phyloP scores from a whole-genome alignment of 92 coral and sea anemone species.

The Chrysogorgia sp. region DNA sequence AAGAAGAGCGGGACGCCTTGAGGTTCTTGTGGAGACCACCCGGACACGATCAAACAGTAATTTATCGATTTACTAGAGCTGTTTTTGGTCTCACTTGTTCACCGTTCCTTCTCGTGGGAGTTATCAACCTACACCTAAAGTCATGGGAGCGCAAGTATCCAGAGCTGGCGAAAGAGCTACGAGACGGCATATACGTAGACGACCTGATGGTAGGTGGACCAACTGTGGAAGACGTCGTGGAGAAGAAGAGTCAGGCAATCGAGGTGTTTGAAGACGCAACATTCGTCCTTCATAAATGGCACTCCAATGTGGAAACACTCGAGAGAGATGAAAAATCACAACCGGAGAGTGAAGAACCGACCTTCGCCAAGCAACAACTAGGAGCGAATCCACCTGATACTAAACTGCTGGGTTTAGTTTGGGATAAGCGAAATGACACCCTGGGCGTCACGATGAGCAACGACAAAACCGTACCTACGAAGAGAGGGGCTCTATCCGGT shows the following conservation, averaged over 20 bases:
- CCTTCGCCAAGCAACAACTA: constrained; percentile 44
- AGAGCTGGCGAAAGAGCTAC: constrained; percentile 23
- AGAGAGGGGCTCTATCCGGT: constrained; percentile 32
- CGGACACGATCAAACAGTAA: neutral
- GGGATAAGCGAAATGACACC: constrained; percentile 42
- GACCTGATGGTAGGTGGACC: constrained; percentile 45
- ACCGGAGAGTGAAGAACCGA: constrained; percentile 5
- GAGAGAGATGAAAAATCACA: constrained; percentile 11
- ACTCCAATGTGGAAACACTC: constrained; percentile 29
- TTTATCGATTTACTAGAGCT: constrained; percentile 10
- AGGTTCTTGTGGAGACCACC: constrained; percentile 21
- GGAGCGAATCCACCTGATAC: constrained; percentile 33
- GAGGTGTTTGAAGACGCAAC: constrained; percentile 42
- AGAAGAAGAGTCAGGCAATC: constrained; percentile 21
- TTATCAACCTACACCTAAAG: neutral
- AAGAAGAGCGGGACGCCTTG: constrained; percentile 17
- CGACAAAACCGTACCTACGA: constrained; percentile 35
- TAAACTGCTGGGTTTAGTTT: constrained; percentile 29
- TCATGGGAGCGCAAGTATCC: constrained; percentile 15
- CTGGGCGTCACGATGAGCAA: constrained; percentile 7
- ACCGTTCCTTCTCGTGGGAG: constrained; percentile 33
- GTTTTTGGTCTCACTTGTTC: constrained; percentile 29
- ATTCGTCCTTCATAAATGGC: constrained; percentile 40
- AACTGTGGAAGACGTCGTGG: constrained; percentile 14
- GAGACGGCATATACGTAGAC: constrained; percentile 20